Conservation (phyloP, 2,113 vertebrate species). For the Ahaetulla prasina region DNA sequence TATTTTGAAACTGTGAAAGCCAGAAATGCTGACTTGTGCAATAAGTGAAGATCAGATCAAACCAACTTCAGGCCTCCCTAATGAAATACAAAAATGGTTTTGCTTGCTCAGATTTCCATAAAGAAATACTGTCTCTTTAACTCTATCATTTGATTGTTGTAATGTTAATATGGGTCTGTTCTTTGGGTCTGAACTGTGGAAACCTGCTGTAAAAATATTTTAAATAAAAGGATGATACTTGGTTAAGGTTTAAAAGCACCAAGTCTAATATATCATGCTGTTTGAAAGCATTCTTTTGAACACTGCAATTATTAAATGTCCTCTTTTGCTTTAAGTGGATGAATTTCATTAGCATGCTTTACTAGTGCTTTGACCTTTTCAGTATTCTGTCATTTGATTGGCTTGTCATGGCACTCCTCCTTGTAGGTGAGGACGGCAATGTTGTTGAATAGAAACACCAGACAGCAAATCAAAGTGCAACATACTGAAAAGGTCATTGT, state of each 20-base stretch:
- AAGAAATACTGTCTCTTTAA: not conserved
- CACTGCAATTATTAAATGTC: constrained; percentile 7
- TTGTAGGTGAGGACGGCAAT: constrained; percentile 16
- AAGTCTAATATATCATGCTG: not conserved
- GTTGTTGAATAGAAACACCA: constrained; percentile 29
- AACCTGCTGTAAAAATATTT: not conserved
- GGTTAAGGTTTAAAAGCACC: not conserved
- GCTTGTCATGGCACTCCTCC: constrained; percentile 12
- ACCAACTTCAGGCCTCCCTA: not conserved
- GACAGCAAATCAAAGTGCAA: constrained; percentile 3
- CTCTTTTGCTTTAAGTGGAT: constrained; percentile 1
- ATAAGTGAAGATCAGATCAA: not conserved
- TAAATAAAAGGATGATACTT: constrained; percentile 2
- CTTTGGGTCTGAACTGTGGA: not conserved
- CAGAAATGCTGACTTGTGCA: not conserved
- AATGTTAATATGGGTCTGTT: not conserved
- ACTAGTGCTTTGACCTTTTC: constrained; percentile 39
- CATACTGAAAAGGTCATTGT: not conserved
- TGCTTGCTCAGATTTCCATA: not conserved
- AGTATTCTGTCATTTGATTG: constrained; percentile 20
- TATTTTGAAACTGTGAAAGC: not conserved
- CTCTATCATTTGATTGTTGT: not conserved
- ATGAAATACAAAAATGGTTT: not conserved
- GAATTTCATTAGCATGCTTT: constrained; percentile 37
- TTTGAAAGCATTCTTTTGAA: constrained; percentile 26